Evolutionary conservation across 2,113 vertebrate genomes (phyloP).

Genomic region (Actinemys pallida): DNA sequence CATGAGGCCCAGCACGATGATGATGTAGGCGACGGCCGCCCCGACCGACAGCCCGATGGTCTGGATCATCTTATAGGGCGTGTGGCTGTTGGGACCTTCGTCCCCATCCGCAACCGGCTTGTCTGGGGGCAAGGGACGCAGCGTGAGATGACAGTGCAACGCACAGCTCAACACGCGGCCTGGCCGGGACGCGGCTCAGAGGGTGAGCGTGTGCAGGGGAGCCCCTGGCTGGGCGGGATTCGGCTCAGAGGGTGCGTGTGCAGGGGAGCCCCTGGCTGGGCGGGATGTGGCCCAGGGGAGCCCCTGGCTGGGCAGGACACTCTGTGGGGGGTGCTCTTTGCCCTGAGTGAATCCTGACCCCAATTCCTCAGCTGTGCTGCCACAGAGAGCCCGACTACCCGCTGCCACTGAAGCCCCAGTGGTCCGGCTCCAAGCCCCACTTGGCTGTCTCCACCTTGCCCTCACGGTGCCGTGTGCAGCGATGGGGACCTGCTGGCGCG

Average conservation of each 20-base stretch:
- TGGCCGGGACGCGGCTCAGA: accelerated
- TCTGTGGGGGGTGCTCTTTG: background rate
- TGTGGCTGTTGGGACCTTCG: slow-evolving; percentile 77
- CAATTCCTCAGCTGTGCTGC: no score
- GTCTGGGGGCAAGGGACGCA: slow-evolving; percentile 78
- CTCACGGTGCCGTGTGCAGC: background rate
- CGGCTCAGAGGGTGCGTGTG: no score
- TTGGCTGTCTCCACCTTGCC: background rate
- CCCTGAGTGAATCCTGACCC: background rate
- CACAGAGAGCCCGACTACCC: background rate
- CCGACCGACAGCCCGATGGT: slow-evolving; percentile 96
- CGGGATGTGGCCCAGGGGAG: no score
- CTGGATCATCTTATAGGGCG: slow-evolving; percentile 99
- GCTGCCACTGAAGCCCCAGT: background rate
- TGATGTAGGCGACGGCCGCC: slow-evolving; percentile 96
- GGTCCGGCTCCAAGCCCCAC: background rate
- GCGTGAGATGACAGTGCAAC: accelerated
- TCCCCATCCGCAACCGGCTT: slow-evolving; percentile 79
- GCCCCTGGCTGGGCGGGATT: no score
- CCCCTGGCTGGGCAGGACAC: no score
- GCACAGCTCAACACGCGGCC: background rate
- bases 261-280: no score
- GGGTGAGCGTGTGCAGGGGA: background rate
- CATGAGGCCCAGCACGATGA: slow-evolving; percentile 97
- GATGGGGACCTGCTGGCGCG: background rate